Evolutionary conservation across 1,140 invertebrate species (phyloP).

Genomic region (Pollicipes pollicipes): DNA sequence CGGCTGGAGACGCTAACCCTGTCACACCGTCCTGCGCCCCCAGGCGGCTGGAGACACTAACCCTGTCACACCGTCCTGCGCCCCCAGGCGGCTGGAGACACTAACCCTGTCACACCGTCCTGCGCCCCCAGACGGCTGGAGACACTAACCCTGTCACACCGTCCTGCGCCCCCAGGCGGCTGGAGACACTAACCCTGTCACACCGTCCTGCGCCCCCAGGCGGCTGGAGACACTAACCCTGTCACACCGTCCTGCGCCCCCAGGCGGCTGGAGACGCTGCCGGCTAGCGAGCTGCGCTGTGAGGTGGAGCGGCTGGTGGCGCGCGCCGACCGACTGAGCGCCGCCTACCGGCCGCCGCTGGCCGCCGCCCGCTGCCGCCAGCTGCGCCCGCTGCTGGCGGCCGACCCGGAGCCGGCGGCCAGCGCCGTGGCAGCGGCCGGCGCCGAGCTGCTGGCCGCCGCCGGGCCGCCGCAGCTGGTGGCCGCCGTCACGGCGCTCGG

Average conservation of each 20-base stretch:
- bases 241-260: no score
- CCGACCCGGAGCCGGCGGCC: constrained; percentile 17
- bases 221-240: no score
- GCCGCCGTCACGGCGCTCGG: constrained; percentile 24
- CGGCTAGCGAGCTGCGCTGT: neutral
- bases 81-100: no score
- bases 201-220: no score
- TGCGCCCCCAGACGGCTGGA: no score
- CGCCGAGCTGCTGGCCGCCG: constrained; percentile 5
- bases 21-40: no score
- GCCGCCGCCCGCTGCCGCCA: neutral
- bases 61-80: no score
- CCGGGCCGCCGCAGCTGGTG: constrained; percentile 14
- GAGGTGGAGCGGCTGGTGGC: neutral
- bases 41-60: no score
- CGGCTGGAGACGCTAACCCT: neutral
- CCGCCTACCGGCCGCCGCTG: neutral
- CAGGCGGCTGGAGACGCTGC: neutral
- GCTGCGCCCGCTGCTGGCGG: constrained; percentile 17
- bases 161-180: no score
- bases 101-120: no score
- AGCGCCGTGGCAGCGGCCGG: constrained; percentile 11
- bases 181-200: no score
- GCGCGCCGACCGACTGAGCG: constrained; percentile 13
- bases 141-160: no score